Base-by-base conservation (phyloP, 2,888 invertebrate species). In the Dynastes hyllus region DNA sequence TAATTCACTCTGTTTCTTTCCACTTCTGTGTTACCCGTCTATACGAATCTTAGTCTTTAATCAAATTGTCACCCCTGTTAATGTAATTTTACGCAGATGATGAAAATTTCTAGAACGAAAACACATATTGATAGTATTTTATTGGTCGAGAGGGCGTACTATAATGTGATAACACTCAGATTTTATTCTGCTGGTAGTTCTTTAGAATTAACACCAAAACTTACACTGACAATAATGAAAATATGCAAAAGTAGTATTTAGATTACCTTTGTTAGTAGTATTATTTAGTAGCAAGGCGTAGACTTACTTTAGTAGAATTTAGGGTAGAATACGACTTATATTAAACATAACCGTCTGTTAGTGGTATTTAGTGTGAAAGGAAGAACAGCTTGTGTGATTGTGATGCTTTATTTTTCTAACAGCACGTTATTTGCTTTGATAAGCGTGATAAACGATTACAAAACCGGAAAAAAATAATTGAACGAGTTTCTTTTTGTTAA, bases 11-110 rank as follows among this genome's bases (percentile, higher is more conserved):
- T 69, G 6, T 67, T 22, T 67, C 9, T 67, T 29, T 40, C 50
- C 29, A 50, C 22, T 63, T 32, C 29, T 63, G 13, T 63, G 11
- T 63, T 55, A 63, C 27, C 29, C 69, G 27, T 63, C 32, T 63
- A 29, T 16, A 69, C 27, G 13, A 22, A 51, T 69, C 51, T 58
- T 58, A 58, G 55, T 58, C 22, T 69, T 83, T 82, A 84, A 86
- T 86, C 86, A 86, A 87, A 82, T 85, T 87, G 87, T 87, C 87
- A 87, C 87, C 87, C 87, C 87, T 86, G 85, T 78, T 65, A 22
- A 58, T 22, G 71, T 71, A 73, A 51, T 78, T 78, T 37, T 71
- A 69, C 78, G 78, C 78, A 71, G 73, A 78, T 73, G 32, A 69
- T 37, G 71, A 70, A 73, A 63, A 53, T 78, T 22, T 76, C 61